These are phyloP conservation scores for Camponotus vicinus DNA, from an alignment of 1,140 invertebrate genomes.

Conservation along the genomic window DNA sequence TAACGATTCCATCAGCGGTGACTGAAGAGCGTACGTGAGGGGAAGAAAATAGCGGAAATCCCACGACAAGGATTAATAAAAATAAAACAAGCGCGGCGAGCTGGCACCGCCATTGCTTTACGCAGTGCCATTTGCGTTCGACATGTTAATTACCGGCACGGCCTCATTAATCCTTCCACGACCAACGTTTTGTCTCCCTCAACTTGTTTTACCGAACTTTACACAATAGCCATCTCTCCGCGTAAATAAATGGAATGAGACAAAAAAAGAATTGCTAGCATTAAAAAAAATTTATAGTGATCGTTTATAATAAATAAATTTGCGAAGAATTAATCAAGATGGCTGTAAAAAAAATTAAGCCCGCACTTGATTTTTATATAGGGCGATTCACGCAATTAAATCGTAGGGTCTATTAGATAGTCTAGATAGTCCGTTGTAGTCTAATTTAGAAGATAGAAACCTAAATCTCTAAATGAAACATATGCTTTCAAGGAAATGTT, in stretches of 20 bases:
- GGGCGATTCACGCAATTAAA: not conserved
- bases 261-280: not conserved
- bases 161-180: constrained; percentile 38
- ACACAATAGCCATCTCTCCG: constrained; percentile 5
- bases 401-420: no score
- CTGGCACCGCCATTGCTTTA: constrained; percentile 24
- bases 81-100: constrained; percentile 48
- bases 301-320: constrained; percentile 6
- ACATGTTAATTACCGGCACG: constrained; percentile 65
- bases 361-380: not conserved
- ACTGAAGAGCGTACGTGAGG: not conserved
- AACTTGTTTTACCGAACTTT: constrained; percentile 6
- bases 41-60: constrained; percentile 12
- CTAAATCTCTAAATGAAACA: no score
- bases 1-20: constrained; percentile 36
- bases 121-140: constrained; percentile 42
- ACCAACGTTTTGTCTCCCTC: constrained; percentile 35
- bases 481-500: no score
- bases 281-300: not conserved
- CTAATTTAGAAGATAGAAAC: no score
- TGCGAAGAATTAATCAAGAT: constrained; percentile 3
- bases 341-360: not conserved
- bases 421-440: no score
- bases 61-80: constrained; percentile 37
- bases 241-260: constrained; percentile 5